phyloP scores from a whole-genome alignment of 2,888 invertebrate species.

The Galerucella nymphaeae region DNA sequence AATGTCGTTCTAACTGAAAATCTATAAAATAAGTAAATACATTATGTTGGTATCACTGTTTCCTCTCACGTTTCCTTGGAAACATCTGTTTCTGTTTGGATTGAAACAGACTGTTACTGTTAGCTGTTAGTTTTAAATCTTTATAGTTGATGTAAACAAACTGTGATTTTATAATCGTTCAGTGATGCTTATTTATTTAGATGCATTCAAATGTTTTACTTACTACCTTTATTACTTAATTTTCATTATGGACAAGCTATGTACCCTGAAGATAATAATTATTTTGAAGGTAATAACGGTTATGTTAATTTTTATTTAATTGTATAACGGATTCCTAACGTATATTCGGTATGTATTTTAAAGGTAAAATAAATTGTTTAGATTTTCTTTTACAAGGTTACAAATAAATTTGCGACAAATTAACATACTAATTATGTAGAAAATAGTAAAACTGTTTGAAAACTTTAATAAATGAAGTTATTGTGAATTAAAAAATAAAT shows the following conservation, averaged over 20 bases:
- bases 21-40: neutral
- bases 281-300: slow-evolving; percentile 4
- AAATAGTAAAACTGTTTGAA: too few species aligned
- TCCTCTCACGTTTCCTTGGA: slow-evolving; percentile 21
- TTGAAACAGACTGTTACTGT: slow-evolving; percentile 18
- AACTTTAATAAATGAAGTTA: too few species aligned
- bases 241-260: slow-evolving; percentile 14
- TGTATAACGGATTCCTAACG: neutral
- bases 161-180: neutral
- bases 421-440: too few species aligned
- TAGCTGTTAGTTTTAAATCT: slow-evolving; percentile 13
- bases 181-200: slow-evolving; percentile 26
- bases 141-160: slow-evolving; percentile 23
- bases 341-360: neutral
- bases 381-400: too few species aligned
- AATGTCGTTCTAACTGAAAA: neutral
- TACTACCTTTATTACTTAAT: slow-evolving; percentile 14
- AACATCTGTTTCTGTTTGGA: slow-evolving; percentile 24
- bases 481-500: too few species aligned
- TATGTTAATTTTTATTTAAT: neutral
- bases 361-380: neutral
- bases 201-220: slow-evolving; percentile 24
- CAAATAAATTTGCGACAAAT: too few species aligned
- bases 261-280: slow-evolving; percentile 14
- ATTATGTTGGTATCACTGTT: slow-evolving; percentile 20